Conservation (phyloP, 2,113 vertebrate genomes). For the Rattus rattus region DNA sequence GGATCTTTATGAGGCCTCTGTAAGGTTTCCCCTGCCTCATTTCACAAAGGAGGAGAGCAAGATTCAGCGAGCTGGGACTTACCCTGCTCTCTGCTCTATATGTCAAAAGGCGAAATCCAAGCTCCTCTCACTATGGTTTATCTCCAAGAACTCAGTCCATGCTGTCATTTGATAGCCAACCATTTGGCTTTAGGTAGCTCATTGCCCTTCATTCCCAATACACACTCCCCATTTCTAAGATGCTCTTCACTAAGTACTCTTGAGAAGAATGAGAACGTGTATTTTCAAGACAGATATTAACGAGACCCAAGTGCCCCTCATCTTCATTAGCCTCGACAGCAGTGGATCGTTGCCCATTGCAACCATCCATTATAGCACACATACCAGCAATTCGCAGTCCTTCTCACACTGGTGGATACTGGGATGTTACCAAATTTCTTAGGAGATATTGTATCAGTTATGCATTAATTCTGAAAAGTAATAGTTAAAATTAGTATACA, state of each 20-base stretch:
- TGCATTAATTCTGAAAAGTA: background rate
- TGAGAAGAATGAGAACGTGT: background rate
- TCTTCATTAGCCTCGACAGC: slow-evolving; percentile 12
- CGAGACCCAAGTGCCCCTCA: background rate
- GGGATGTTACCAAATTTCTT: background rate
- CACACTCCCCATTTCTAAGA: background rate
- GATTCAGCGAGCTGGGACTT: background rate
- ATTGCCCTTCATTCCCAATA: background rate
- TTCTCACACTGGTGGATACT: background rate
- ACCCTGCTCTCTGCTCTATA: background rate
- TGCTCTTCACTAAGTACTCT: background rate
- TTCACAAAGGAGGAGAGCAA: slow-evolving; percentile 38
- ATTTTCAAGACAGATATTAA: slow-evolving; percentile 12
- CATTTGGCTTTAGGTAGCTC: background rate
- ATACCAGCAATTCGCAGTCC: background rate
- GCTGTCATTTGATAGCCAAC: background rate
- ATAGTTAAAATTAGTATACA: background rate
- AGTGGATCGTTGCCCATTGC: background rate
- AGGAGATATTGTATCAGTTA: background rate
- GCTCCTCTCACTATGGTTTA: background rate
- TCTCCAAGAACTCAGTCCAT: background rate
- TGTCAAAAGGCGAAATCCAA: background rate
- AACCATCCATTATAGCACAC: background rate
- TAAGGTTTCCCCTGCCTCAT: background rate
- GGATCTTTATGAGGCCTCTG: background rate